Conservation (phyloP, 2,113 vertebrate genomes). For the Oncorhynchus keta region DNA sequence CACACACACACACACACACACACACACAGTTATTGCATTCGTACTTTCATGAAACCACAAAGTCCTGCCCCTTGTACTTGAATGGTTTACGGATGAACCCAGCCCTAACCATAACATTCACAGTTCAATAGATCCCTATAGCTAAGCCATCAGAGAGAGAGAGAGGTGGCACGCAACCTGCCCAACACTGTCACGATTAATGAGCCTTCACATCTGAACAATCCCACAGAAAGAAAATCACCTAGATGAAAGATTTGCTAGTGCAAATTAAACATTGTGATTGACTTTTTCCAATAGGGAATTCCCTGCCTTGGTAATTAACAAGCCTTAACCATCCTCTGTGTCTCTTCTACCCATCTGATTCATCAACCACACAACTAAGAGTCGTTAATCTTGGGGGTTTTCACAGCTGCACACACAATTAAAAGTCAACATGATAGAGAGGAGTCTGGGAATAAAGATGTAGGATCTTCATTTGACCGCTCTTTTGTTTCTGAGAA, state of each 20-base stretch:
- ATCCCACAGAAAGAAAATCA: conserved; percentile 15
- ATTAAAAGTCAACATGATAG: conserved; percentile 35
- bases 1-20: conserved; percentile 3
- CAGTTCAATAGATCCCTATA: conserved; percentile 42
- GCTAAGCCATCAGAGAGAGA: conserved; percentile 33
- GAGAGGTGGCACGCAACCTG: conserved; percentile 35
- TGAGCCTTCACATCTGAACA: conserved; percentile 50
- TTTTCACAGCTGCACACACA: conserved; percentile 45
- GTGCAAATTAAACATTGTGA: conserved; percentile 50
- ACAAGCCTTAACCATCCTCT: conserved; percentile 43
- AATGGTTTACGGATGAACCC: conserved; percentile 45
- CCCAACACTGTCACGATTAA: conserved; percentile 37
- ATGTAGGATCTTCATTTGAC: neutral
- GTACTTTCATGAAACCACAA: neutral
- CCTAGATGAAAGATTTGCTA: conserved; percentile 49
- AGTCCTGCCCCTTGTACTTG: conserved; percentile 14
- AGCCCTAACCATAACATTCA: conserved; percentile 52
- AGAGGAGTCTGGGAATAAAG: neutral
- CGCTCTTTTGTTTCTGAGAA: too few species aligned
- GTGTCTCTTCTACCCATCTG: conserved; percentile 24
- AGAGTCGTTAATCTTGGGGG: conserved; percentile 33
- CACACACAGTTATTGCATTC: neutral
- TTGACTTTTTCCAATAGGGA: conserved; percentile 50
- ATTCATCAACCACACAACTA: conserved; percentile 50
- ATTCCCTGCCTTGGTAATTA: conserved; percentile 57